Percentiles rank a stretch among this genome's conserved stretches.
Conservation (phyloP, 1,140 invertebrate genomes). For the Dysdera silvatica region DNA sequence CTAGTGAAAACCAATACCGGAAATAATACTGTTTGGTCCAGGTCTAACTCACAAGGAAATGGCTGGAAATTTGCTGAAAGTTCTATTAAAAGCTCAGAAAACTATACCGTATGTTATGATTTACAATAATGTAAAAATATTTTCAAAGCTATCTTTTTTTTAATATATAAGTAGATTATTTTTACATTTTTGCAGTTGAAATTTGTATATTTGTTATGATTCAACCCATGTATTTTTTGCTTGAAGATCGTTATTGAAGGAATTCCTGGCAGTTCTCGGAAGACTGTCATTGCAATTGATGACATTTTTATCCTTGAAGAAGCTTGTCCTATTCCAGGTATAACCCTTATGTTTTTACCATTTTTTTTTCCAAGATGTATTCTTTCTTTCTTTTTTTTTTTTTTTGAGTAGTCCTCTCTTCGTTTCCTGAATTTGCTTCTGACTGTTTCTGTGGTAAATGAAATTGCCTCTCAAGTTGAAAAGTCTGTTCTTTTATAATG, state of each 20-base stretch:
- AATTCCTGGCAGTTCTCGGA: slow-evolving; percentile 8
- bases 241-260: slow-evolving; percentile 22
- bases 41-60: slow-evolving; percentile 20
- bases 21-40: slow-evolving; percentile 21
- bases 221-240: background rate
- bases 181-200: too few relatives aligned
- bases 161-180: too few relatives aligned
- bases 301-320: slow-evolving; percentile 17
- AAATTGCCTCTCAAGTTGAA: too few relatives aligned
- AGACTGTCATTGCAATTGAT: slow-evolving; percentile 22
- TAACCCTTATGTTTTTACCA: background rate
- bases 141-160: too few relatives aligned
- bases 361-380: background rate
- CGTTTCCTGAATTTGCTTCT: too few relatives aligned
- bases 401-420: too few relatives aligned
- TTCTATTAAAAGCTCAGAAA: slow-evolving; percentile 1
- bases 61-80: slow-evolving; percentile 9
- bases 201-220: background rate
- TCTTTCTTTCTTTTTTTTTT: too few relatives aligned
- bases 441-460: too few relatives aligned
- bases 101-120: background rate
- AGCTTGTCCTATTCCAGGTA: slow-evolving; percentile 21
- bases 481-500: too few relatives aligned
- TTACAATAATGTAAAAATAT: too few relatives aligned
- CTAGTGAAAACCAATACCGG: background rate